phyloP scores from a whole-genome alignment of 1,140 invertebrate species.

The Drosophila orosa region DNA sequence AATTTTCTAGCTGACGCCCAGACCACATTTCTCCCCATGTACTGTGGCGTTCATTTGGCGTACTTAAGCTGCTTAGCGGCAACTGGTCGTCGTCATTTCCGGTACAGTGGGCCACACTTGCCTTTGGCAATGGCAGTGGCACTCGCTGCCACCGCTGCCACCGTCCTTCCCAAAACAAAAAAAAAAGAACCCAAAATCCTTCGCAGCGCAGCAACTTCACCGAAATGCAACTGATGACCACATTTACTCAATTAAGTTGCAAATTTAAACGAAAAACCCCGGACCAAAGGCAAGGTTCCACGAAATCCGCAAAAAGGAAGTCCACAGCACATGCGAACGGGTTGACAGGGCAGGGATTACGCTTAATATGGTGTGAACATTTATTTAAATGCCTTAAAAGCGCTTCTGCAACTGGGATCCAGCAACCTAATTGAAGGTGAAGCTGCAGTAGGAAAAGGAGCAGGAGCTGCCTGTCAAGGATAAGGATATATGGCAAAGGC shows the following conservation, averaged over 20 bases:
- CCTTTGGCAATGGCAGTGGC: conserved; percentile 28
- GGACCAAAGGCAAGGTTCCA: conserved; percentile 1
- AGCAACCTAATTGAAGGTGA: conserved; percentile 36
- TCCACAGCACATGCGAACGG: background rate
- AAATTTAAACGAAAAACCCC: conserved; percentile 39
- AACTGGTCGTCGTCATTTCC: conserved; percentile 62
- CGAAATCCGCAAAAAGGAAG: conserved; percentile 2
- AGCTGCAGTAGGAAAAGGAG: background rate
- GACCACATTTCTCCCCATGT: conserved; percentile 13
- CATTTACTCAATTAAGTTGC: conserved; percentile 69
- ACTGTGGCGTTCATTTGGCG: conserved; percentile 25
- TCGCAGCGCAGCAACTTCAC: conserved; percentile 11
- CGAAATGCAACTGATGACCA: conserved; percentile 61
- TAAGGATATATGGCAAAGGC: conserved; percentile 5
- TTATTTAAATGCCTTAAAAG: conserved; percentile 47
- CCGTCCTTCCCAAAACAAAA: background rate
- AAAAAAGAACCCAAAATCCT: background rate
- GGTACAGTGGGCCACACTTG: conserved; percentile 48
- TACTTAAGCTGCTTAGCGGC: conserved; percentile 64
- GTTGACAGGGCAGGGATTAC: conserved; percentile 43
- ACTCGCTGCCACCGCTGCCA: background rate
- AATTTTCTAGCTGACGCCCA: conserved; percentile 4
- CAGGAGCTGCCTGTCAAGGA: background rate
- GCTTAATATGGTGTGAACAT: conserved; percentile 62
- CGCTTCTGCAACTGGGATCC: background rate